Conservation (phyloP, 2,888 invertebrate genomes). For the Limnephilus auricula region DNA sequence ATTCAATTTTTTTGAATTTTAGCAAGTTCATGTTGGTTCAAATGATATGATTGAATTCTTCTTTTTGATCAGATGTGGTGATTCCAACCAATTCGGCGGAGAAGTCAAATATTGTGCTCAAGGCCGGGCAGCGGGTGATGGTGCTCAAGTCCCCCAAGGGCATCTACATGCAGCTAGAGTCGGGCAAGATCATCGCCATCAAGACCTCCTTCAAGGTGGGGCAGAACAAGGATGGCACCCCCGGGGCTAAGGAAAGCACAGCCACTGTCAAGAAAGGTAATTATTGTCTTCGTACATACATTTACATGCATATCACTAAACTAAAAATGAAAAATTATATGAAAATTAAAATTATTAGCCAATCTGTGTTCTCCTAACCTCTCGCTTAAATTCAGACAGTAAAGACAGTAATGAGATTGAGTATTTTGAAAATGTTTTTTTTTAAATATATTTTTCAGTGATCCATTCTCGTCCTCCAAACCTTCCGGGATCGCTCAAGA, state of each 20-base stretch:
- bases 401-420: neutral
- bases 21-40: too few relatives aligned
- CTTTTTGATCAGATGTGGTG: slow-evolving; percentile 85
- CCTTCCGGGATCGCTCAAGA: slow-evolving; percentile 78
- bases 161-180: slow-evolving; percentile 96
- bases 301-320: slow-evolving; percentile 57
- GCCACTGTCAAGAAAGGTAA: slow-evolving; percentile 65
- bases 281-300: slow-evolving; percentile 68
- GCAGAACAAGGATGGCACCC: slow-evolving; percentile 67
- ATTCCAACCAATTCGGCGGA: slow-evolving; percentile 95
- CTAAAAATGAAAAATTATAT: neutral
- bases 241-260: slow-evolving; percentile 45
- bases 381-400: neutral
- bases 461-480: slow-evolving; percentile 70
- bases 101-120: slow-evolving; percentile 92
- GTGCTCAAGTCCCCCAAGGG: slow-evolving; percentile 97
- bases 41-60: neutral
- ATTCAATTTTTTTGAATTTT: too few relatives aligned
- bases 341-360: neutral
- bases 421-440: neutral
- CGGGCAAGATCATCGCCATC: slow-evolving; percentile 96
- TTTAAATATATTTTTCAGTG: neutral
- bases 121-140: slow-evolving; percentile 96
- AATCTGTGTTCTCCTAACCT: neutral
- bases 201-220: slow-evolving; percentile 86